Evolutionary conservation across 2,888 invertebrate genomes (phyloP).

Genomic region (Acrobasis consociella): DNA sequence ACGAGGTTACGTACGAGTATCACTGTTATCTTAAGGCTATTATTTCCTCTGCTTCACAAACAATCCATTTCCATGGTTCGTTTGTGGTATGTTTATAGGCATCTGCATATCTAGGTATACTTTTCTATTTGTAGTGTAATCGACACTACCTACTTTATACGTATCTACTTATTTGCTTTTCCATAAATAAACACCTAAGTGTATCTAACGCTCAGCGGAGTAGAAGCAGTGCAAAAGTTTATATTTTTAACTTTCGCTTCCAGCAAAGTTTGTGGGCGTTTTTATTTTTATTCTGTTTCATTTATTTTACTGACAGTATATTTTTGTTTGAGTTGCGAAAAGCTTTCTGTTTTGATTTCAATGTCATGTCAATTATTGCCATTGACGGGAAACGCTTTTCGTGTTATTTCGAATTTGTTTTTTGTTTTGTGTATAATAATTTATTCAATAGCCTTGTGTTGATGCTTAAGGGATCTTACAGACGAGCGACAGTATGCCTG

Average conservation of each 20-base stretch:
- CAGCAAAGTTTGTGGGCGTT: not conserved
- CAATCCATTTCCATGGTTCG: no score
- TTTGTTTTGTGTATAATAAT: not conserved
- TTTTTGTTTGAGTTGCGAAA: constrained; percentile 11
- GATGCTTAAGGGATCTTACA: not conserved
- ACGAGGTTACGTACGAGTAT: no score
- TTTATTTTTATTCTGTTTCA: constrained; percentile 5
- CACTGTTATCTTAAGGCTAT: no score
- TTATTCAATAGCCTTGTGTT: not conserved
- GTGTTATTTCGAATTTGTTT: constrained; percentile 1
- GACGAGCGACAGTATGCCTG: no score
- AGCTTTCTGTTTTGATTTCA: constrained; percentile 15
- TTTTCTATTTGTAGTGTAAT: no score
- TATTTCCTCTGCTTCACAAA: no score
- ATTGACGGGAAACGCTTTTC: constrained; percentile 13
- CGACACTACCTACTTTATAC: no score
- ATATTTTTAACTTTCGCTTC: not conserved
- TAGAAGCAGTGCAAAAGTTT: not conserved
- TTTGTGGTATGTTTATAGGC: no score
- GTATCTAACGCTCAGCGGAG: not conserved
- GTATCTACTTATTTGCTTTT: not conserved
- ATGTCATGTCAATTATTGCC: constrained; percentile 11
- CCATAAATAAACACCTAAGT: constrained; percentile 5
- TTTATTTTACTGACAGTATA: not conserved
- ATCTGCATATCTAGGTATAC: no score